Conservation (phyloP, 35 echinoderm and acorn worm genomes). For the Ptychodera flava region DNA sequence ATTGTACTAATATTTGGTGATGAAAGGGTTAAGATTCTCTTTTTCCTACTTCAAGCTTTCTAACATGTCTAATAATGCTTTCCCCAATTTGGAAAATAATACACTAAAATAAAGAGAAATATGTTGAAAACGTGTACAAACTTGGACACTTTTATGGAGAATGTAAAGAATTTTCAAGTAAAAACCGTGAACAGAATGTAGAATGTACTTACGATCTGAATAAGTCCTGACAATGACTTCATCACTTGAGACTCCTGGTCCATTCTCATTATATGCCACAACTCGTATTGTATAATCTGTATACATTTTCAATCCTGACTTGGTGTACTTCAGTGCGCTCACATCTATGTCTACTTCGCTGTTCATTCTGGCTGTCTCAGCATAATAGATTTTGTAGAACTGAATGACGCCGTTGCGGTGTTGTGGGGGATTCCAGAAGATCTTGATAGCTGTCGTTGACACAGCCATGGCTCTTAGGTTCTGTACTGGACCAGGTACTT, state of each 20-base stretch:
- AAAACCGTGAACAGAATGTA: too few species aligned
- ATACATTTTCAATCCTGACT: not conserved
- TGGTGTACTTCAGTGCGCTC: not conserved
- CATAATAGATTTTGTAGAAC: constrained; percentile 4
- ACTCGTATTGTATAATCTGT: constrained; percentile 7
- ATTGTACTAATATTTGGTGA: too few species aligned
- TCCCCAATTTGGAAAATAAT: too few species aligned
- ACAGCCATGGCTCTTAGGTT: not conserved
- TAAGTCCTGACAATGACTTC: not conserved
- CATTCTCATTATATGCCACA: not conserved
- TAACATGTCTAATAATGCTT: too few species aligned
- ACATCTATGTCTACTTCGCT: not conserved
- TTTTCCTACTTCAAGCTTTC: too few species aligned
- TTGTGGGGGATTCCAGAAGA: not conserved
- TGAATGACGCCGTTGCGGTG: not conserved
- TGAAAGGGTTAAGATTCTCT: too few species aligned
- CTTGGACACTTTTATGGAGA: too few species aligned
- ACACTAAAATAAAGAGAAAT: too few species aligned
- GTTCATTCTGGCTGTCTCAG: not conserved
- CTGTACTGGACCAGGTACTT: not conserved
- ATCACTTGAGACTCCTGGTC: not conserved
- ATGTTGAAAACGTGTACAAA: too few species aligned
- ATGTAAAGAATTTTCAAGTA: too few species aligned
- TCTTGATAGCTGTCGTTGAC: not conserved
- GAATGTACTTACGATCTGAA: constrained; percentile 1